Conservation (phyloP, 2,888 invertebrate species). For the Watsonalla binaria region DNA sequence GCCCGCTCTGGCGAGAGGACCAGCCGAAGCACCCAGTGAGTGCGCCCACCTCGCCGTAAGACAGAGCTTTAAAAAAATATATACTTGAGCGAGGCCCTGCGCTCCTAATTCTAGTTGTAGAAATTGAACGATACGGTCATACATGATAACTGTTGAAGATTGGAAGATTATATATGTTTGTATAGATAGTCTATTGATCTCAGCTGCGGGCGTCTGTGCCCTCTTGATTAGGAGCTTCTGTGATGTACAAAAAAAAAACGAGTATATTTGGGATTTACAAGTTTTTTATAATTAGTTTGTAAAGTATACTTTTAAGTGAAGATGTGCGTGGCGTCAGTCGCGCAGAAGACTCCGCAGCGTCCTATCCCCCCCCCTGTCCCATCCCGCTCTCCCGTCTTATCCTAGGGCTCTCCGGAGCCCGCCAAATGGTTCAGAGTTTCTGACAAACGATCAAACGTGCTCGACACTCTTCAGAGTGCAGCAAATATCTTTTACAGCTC, state of each 20-base stretch:
- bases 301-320: slow-evolving; percentile 75
- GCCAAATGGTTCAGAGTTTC: slow-evolving; percentile 54
- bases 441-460: slow-evolving; percentile 20
- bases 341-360: slow-evolving; percentile 56
- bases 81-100: slow-evolving; percentile 28
- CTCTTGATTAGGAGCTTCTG: slow-evolving; percentile 60
- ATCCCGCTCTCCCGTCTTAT: slow-evolving; percentile 42
- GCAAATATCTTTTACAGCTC: slow-evolving; percentile 19
- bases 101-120: slow-evolving; percentile 66
- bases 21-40: slow-evolving; percentile 13
- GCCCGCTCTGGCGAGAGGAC: slow-evolving; percentile 35
- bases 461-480: slow-evolving; percentile 40
- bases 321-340: slow-evolving; percentile 49
- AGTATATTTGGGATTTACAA: slow-evolving; percentile 77
- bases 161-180: slow-evolving; percentile 71
- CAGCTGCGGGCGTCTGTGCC: slow-evolving; percentile 62
- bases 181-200: slow-evolving; percentile 74
- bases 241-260: slow-evolving; percentile 74
- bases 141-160: slow-evolving; percentile 59
- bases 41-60: slow-evolving; percentile 11
- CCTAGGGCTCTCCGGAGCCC: slow-evolving; percentile 60
- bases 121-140: slow-evolving; percentile 66
- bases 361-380: slow-evolving; percentile 42
- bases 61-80: slow-evolving; percentile 61
- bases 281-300: slow-evolving; percentile 78